Evolutionary conservation across 2,797 vertebrate genomes (phyloP), one percentile per base, ranked within the genome.

Genomic region (Acanthopagrus latus): DNA sequence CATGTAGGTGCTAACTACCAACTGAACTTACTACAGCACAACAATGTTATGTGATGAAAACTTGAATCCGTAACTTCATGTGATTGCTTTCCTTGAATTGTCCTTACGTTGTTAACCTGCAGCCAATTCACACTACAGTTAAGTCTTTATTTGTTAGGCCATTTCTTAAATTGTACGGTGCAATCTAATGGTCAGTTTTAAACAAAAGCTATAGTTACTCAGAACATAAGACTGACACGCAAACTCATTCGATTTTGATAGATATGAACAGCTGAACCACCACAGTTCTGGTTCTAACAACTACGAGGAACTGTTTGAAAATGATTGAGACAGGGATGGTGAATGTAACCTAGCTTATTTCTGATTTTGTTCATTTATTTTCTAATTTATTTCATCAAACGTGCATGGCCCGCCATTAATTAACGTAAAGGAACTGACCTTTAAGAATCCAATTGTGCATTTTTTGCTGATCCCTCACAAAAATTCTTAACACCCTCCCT

Each of bases 211-310:
- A 11, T 67, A 12, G 27, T 50, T 52, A 33, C 33, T 5, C 21
- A 23, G 38, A 74, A 64, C 0, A 1, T 41, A 52, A 0, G 17
- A 50, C 51, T 70, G 6, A n/a, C 7, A 18, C 7, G 1, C 33
- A 33, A 33, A 33, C 33, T 33, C 33, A 33, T 70, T n/a, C n/a
- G 12, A 51, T 51, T n/a, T 48, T 23, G 1, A 13, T 51, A 27
- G 1, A 13, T 51, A 27, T 46, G 20, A 55, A 20, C 73, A 80
- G 76, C 16, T 74, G 68, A 50, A 8, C 7, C 7, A 8, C 33
- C 33, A 1, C 33, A 33, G 7, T 33, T 33, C 7, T 33, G 33
- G 33, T 33, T 33, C 33, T 33, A 1, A 33, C 33, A 33, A 59
- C 52, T 75, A 57, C 66, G 25, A 33, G 33, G 17, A 5, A 57